These are phyloP conservation scores for Alloplasta piceator DNA, from an alignment of 2,888 invertebrate genomes.

Conservation along the genomic window DNA sequence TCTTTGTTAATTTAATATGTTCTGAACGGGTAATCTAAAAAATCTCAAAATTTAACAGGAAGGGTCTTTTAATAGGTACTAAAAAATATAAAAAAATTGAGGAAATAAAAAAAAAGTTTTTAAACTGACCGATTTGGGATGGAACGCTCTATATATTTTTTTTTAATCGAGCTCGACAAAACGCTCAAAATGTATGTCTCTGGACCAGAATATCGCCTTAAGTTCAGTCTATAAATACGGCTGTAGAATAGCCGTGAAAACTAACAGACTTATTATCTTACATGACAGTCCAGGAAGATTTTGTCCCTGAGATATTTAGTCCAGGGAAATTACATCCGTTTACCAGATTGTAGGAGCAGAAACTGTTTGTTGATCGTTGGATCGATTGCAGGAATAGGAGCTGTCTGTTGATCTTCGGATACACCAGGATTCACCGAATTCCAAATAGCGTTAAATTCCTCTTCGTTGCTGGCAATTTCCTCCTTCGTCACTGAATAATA, in stretches of 20 bases:
- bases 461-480: conserved; percentile 16
- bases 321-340: no score
- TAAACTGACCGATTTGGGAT: no score
- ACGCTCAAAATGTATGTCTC: no score
- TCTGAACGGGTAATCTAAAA: no score
- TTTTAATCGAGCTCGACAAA: no score
- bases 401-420: background rate
- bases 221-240: background rate
- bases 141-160: no score
- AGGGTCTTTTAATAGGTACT: no score
- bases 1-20: no score
- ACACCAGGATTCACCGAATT: conserved; percentile 8
- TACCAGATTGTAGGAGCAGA: background rate
- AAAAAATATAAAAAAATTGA: no score
- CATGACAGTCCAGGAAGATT: background rate
- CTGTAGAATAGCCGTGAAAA: background rate
- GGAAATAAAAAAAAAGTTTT: no score
- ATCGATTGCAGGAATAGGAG: background rate
- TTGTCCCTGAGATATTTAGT: background rate
- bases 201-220: no score
- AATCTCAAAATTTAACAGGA: no score
- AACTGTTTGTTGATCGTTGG: background rate
- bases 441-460: conserved; percentile 21
- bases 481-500: conserved; percentile 40
- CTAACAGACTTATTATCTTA: background rate